Base-by-base conservation (phyloP, 92 coral and sea anemone genomes). In the Zoanthus sansibaricus region DNA sequence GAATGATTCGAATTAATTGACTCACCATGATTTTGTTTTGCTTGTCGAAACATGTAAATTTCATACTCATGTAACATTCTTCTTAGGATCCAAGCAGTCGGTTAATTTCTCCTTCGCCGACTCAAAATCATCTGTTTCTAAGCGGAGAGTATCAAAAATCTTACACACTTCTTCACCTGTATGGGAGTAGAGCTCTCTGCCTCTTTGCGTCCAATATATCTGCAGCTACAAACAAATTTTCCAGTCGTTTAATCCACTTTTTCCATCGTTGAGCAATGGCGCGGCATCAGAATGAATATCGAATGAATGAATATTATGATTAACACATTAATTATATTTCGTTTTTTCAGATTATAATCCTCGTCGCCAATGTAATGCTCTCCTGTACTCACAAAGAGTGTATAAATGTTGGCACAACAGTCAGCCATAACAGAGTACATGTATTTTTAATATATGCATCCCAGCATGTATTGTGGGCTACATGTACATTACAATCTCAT, bases 11-110 rank as follows among this genome's bases (percentile, higher is more conserved):
- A 85, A 83, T 93, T 88, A 66, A 93, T 71, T 46, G 92, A 86
- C 68, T 93, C 93, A 37, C 91, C 93, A 44, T 86, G 88, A 21
- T 89, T 93, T 79, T 93, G 96, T 48, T 87, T 91, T 18, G 92
- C 87, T 58, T 58, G 77, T 77, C 94, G 77, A 56, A 91, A 91
- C n/a, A 67, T 93, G 84, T 88, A 93, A 32, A 93, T 93, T 82
- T 91, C 94, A 17, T 11, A 58, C 6, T 14, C 18, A n/a, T n/a
- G n/a, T n/a, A 11, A 16, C 58, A 42, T 89, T 89, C 58, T 42
- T 69, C 82, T 85, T 85, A 4, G 89, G 89, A 77, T 83, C 84
- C 51, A 88, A 88, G 46, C 83, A 88, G 44, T 75, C 83, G 25
- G 59, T 64, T n/a, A 88, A 75, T 74, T 67, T 83, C 11, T 64